A percentile compares a stretch with the other conserved stretches of the same genome.
phyloP scores from a whole-genome alignment of 2,797 vertebrate species.

The Cetoscarus ocellatus region DNA sequence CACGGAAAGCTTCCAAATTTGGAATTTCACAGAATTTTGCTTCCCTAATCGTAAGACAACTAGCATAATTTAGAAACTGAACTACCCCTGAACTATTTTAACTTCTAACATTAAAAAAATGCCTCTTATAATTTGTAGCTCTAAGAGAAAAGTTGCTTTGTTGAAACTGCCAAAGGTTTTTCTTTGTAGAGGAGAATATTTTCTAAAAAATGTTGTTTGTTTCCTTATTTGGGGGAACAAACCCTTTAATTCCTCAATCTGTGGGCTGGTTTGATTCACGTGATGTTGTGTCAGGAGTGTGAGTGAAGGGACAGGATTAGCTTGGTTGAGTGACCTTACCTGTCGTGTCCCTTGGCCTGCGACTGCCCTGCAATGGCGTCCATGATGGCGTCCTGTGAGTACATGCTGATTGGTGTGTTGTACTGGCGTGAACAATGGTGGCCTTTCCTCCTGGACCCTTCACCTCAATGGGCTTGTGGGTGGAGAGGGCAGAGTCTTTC shows the following conservation, averaged over 20 bases:
- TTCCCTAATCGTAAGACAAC: too few species aligned
- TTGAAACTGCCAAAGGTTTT: too few species aligned
- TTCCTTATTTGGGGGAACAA: conserved; percentile 28
- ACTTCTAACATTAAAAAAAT: too few species aligned
- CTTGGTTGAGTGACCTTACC: conserved; percentile 58
- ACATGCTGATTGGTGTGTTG: conserved; percentile 99
- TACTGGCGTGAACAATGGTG: conserved; percentile 98
- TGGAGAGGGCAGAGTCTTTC: conserved; percentile 98
- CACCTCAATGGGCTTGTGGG: conserved; percentile 99
- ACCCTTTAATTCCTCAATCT: conserved; percentile 8
- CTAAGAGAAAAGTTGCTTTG: too few species aligned
- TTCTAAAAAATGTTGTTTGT: background rate
- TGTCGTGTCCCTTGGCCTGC: conserved; percentile 94
- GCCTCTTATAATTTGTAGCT: too few species aligned
- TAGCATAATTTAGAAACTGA: too few species aligned
- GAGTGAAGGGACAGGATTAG: conserved; percentile 13
- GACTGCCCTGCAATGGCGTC: conserved; percentile 98
- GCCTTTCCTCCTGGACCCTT: conserved; percentile 97
- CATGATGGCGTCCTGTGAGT: conserved; percentile 99
- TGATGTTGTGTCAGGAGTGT: conserved; percentile 19
- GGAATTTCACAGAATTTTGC: too few species aligned
- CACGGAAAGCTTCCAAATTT: too few species aligned
- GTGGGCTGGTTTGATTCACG: background rate
- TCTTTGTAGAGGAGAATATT: too few species aligned
- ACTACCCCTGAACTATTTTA: too few species aligned